Base-by-base conservation (phyloP, 1,140 invertebrate genomes). In the Arctopsyche grandis region DNA sequence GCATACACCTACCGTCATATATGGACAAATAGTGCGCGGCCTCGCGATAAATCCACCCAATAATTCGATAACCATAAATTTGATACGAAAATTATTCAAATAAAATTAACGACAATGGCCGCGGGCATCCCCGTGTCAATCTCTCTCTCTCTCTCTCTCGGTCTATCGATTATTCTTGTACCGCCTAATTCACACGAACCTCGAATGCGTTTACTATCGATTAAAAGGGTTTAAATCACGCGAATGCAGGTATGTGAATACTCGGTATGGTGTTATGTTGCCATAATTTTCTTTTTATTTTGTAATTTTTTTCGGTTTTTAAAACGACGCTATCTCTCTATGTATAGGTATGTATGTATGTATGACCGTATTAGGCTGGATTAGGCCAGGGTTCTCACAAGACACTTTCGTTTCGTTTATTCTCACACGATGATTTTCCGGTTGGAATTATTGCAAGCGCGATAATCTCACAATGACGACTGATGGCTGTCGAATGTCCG, bases 31-130 rank as follows among this genome's bases (percentile, higher is more conserved):
- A 63, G 26, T 76, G 12, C 56, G 24, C 21, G 48, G 22, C 56
- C 26, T 76, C 24, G 74, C 74, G 44, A 48, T 76, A 76, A 76
- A 76, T 76, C 74, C 63, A 66, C 52, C 29, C 74, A 76, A 76
- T 76, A 76, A 76, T 76, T 76, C 52, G 74, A 76, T 76, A 66
- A 46, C 74, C 74, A 76, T 76, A 76, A 76, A 63, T 76, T 38
- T 38, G 58, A 76, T 58, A 19, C 10, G 74, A 76, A 76, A 76
- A 76, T 58, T 58, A 58, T 75, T 75, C 73, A 60, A 29, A 56
- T 10, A 22, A 75, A 75, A 75, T 24, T 38, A 19, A 60, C 10
- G 56, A 48, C 38, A 12, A 76, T 4, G 1, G 69, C 46, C 69
- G 5, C 38, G 9, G 38, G 69, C n/a, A 10, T 21, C 19, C 14